Evolutionary conservation across 2,113 vertebrate genomes (phyloP).

Genomic region (Fukomys damarensis): DNA sequence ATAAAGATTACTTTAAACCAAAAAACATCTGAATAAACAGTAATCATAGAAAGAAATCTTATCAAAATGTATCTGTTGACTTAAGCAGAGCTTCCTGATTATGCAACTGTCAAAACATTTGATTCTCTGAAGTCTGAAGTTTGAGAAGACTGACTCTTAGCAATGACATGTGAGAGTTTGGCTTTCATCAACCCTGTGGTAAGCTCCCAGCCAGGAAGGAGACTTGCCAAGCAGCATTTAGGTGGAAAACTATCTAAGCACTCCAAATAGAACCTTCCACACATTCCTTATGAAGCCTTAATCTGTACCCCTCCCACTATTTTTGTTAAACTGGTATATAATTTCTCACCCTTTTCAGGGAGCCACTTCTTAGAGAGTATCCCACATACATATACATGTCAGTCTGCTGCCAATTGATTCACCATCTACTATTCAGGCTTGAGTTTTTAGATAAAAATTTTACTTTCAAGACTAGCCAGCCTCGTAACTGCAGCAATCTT

Average conservation of each 20-base stretch:
- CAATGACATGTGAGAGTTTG: neutral
- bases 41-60: neutral
- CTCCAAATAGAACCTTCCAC: neutral
- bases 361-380: neutral
- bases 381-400: neutral
- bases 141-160: neutral
- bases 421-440: neutral
- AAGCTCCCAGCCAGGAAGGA: neutral
- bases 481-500: neutral
- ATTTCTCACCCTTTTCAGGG: neutral
- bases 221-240: neutral
- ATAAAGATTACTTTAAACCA: neutral
- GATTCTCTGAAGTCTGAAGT: neutral
- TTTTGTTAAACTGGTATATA: neutral
- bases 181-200: neutral
- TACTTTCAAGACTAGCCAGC: neutral
- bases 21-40: neutral
- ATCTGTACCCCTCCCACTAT: neutral
- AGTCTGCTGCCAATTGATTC: neutral
- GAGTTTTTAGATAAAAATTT: neutral
- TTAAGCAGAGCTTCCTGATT: neutral
- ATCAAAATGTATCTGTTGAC: neutral
- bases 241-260: neutral
- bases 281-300: neutral
- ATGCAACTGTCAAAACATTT: neutral